Conservation (phyloP, 2,888 invertebrate genomes). For the Piscicola geometra region DNA sequence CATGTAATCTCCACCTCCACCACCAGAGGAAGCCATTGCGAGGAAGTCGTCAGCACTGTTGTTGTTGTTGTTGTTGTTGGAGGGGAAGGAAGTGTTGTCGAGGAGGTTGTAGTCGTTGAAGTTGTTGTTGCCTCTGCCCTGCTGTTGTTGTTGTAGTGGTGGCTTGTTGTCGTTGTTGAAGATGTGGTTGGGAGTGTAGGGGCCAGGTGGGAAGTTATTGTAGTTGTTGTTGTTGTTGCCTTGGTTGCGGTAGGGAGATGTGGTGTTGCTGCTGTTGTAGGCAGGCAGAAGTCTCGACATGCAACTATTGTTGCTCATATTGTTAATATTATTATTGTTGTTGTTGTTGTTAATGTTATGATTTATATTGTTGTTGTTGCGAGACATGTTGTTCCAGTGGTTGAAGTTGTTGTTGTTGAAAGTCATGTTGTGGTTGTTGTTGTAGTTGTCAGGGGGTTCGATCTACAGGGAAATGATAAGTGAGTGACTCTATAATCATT, state of each 20-base stretch:
- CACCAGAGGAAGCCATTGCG: neutral
- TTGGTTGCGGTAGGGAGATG: neutral
- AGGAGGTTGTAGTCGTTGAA: slow-evolving; percentile 20
- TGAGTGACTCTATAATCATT: no score
- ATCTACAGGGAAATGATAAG: no score
- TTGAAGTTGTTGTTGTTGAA: neutral
- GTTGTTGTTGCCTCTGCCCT: slow-evolving; percentile 23
- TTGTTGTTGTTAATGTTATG: slow-evolving; percentile 2
- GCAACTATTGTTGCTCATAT: neutral
- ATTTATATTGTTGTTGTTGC: neutral
- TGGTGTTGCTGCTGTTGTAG: neutral
- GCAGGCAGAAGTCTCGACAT: neutral
- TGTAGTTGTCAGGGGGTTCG: slow-evolving; percentile 30
- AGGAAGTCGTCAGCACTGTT: slow-evolving; percentile 24
- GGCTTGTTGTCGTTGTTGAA: slow-evolving; percentile 18
- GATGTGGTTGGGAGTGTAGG: neutral
- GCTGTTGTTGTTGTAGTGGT: slow-evolving; percentile 21
- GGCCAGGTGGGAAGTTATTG: neutral
- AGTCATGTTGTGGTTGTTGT: slow-evolving; percentile 2
- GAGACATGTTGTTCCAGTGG: neutral
- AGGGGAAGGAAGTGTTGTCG: neutral
- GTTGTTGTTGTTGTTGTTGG: neutral
- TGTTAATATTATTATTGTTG: neutral
- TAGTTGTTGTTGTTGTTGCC: slow-evolving; percentile 7
- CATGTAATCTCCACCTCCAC: slow-evolving; percentile 22